A percentile compares a stretch with the other conserved stretches of the same genome.
phyloP scores from a whole-genome alignment of 2,888 invertebrate genomes.

The Azorinus chamasolen region DNA sequence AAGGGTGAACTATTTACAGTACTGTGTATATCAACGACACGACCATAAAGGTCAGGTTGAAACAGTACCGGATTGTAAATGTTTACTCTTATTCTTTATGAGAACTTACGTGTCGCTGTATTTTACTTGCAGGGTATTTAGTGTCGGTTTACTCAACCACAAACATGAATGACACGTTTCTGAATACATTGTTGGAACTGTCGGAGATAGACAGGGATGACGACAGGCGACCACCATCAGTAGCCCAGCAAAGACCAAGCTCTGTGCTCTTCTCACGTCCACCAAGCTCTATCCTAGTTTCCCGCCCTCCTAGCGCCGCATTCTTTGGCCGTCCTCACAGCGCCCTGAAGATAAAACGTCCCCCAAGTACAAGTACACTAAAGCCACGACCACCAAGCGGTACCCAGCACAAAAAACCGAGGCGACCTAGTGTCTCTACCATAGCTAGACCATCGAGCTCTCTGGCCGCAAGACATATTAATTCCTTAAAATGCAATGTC shows the following conservation, averaged over 20 bases:
- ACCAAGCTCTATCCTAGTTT: constrained; percentile 61
- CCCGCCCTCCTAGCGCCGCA: constrained; percentile 58
- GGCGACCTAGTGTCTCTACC: constrained; percentile 54
- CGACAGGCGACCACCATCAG: constrained; percentile 32
- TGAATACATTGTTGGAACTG: constrained; percentile 47
- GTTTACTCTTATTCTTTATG: too few relatives aligned
- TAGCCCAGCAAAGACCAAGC: constrained; percentile 29
- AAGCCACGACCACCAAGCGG: constrained; percentile 38
- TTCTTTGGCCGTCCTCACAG: constrained; percentile 22
- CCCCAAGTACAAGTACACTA: constrained; percentile 52
- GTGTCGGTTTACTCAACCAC: too few relatives aligned
- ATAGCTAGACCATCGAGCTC: constrained; percentile 38
- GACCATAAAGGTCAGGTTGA: too few relatives aligned
- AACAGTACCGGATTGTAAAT: too few relatives aligned
- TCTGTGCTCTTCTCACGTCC: constrained; percentile 61
- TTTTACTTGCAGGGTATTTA: too few relatives aligned
- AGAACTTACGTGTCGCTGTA: too few relatives aligned
- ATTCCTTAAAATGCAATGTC: constrained; percentile 47
- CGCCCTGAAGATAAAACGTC: constrained; percentile 15
- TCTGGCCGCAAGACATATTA: constrained; percentile 14
- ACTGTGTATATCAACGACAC: too few relatives aligned
- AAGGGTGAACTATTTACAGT: too few relatives aligned
- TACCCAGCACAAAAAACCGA: constrained; percentile 5
- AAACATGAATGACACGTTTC: constrained; percentile 59
- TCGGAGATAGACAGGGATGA: constrained; percentile 34